Evolutionary conservation across 2,888 invertebrate species (phyloP), one percentile per base, ranked within the genome.

Genomic region (Hypselothyrea guttata): DNA sequence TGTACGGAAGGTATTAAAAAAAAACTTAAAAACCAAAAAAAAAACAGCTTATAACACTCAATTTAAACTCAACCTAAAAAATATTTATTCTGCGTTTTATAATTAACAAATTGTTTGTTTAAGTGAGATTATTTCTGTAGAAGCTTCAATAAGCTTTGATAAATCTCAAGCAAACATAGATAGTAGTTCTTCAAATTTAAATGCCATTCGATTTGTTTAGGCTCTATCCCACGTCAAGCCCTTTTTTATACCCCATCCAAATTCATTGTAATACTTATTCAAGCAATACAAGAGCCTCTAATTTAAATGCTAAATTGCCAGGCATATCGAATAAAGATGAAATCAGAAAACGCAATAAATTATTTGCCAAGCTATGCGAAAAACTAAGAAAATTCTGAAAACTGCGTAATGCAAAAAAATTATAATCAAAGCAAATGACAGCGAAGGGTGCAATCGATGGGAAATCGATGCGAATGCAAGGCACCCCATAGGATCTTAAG

Each of bases 21-120:
- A 15, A 58, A 81, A 66, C 70, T 61, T 37, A 45, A 84, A 79
- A 9, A 49, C 54, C 35, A 5, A 47, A 58, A 51, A 56, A 58
- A 71, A 71, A 75, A 81, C 65, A 81, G 86, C 81, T 81, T 81
- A 86, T 84, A 67, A 81, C 81, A 81, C 81, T 86, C 86, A 84
- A 86, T 84, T 86, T 53, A 65, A 84, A 54, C 22, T 22, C 3
- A 5, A 5, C 3, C 5, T 22, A 22, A 22, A 4, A 37, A 2
- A 38, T 15, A 11, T 46, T 75, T 78, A 56, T 49, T 61, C 46
- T 41, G 41, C 37, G 41, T 61, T 64, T 53, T 58, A 67, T 62
- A 58, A 40, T 34, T 35, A 33, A n/a, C n/a, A n/a, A n/a, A n/a
- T n/a, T n/a, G n/a, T n/a, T n/a, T n/a, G n/a, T n/a, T n/a, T n/a